Evolutionary conservation across 2,113 vertebrate species (phyloP).

Genomic region (Puffinus mauretanicus): DNA sequence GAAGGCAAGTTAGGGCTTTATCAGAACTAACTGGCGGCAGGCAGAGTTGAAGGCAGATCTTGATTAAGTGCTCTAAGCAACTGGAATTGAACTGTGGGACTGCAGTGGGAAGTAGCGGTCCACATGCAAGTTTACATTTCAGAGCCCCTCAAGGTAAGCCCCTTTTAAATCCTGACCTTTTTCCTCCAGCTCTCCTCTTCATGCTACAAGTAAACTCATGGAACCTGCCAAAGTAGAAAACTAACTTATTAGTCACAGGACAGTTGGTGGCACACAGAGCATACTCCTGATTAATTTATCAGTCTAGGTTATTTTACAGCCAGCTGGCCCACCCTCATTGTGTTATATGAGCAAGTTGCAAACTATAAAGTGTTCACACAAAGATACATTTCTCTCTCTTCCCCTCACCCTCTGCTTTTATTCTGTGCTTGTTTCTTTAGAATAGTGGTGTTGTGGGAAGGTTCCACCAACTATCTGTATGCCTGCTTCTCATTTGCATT

Average conservation of each 20-base stretch:
- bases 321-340: not conserved
- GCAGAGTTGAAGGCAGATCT: conserved; percentile 9
- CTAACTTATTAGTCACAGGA: not conserved
- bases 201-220: not conserved
- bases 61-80: not conserved
- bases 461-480: not conserved
- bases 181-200: not conserved
- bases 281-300: conserved; percentile 3
- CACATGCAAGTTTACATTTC: not conserved
- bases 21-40: not conserved
- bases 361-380: not conserved
- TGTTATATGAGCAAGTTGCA: not conserved
- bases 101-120: not conserved
- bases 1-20: not conserved
- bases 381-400: not conserved
- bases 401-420: not conserved
- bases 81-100: not conserved
- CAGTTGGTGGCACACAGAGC: conserved; percentile 22
- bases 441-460: not conserved
- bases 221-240: conserved; percentile 18
- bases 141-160: not conserved
- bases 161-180: conserved; percentile 4
- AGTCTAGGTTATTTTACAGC: not conserved
- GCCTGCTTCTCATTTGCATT: not conserved
- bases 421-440: not conserved